Base-by-base conservation (phyloP, 2,888 invertebrate species). In the Meta bourneti region DNA sequence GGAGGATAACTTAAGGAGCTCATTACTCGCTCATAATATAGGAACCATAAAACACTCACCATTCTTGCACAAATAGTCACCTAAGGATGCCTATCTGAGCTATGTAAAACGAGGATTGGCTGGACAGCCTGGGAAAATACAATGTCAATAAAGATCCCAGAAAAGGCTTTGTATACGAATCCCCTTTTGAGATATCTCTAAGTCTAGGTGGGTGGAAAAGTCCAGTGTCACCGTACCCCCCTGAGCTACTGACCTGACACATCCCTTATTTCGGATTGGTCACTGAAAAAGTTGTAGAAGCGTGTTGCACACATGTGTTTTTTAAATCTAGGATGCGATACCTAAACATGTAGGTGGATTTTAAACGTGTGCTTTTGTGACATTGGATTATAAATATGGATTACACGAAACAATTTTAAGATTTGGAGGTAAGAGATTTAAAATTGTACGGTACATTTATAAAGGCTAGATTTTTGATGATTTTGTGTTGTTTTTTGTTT, bases 101-200 rank as follows among this genome's bases (percentile, higher is more conserved):
- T 48, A 34, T 49, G 51, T 19, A 48, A 20, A 34, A 70, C 87
- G 34, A 75, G 51, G 85, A 81, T 86, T 90, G 90, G 85, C 19
- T 54, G 70, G 69, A 69, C 16, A 54, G 34, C 9, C 11, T 19
- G 20, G 16, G 48, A 52, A 71, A 78, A n/a, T 34, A 74, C 78
- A 11, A 77, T 84, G 51, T 85, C 49, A 84, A 61, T 20, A 70
- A 48, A n/a, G 71, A 80, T 80, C 69, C 34, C 48, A 19, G 49
- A 87, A 34, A 34, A 20, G 9, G 13, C 75, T 77, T 86, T 72
- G 86, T 83, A 69, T 49, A 34, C 52, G 0, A 11, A 78, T 34
- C 52, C 51, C 75, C 75, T 70, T 48, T 19, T 49, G 74, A 13
- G 71, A 90, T 84, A 48, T 84, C 81, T 80, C 54, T 69, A 34